Evolutionary conservation across 2,888 invertebrate genomes (phyloP).

Genomic region (Tanypteryx hageni): DNA sequence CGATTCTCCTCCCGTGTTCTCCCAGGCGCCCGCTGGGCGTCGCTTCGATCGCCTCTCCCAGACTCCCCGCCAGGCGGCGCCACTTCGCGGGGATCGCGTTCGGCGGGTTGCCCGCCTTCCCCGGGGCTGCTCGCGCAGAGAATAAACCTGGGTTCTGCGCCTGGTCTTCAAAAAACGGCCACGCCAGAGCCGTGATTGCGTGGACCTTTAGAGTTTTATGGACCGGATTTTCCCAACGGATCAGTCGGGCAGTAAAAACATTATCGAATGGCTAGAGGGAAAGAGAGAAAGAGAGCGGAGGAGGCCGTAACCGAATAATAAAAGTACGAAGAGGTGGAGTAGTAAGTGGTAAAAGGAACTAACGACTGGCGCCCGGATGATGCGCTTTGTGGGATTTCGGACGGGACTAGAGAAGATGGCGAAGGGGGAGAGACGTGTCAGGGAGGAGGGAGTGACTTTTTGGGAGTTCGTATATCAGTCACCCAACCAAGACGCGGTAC

Average conservation of each 20-base stretch:
- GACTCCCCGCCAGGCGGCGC: slow-evolving; percentile 44
- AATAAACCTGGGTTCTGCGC: slow-evolving; percentile 6
- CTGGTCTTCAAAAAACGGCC: neutral
- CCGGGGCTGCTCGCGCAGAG: neutral
- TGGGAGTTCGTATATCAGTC: no score
- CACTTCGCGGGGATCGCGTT: neutral
- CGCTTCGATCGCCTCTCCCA: slow-evolving; percentile 38
- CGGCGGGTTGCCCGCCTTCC: slow-evolving; percentile 38
- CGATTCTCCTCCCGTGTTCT: neutral
- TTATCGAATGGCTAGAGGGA: neutral
- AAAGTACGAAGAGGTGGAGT: neutral
- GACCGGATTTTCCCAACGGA: slow-evolving; percentile 20
- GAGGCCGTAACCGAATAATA: slow-evolving; percentile 55
- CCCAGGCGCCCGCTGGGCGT: slow-evolving; percentile 59
- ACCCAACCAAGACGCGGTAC: no score
- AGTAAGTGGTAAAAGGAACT: slow-evolving; percentile 12
- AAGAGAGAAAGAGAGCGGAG: neutral
- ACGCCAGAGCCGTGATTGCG: neutral
- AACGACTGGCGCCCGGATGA: slow-evolving; percentile 30
- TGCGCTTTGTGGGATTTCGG: slow-evolving; percentile 4
- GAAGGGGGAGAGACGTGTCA: no score
- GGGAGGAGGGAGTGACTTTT: no score
- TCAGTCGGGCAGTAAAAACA: slow-evolving; percentile 59
- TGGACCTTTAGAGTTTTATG: slow-evolving; percentile 41
- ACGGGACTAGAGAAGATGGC: neutral